Conservation (phyloP, 2,797 vertebrate species). For the Thaleichthys pacificus region DNA sequence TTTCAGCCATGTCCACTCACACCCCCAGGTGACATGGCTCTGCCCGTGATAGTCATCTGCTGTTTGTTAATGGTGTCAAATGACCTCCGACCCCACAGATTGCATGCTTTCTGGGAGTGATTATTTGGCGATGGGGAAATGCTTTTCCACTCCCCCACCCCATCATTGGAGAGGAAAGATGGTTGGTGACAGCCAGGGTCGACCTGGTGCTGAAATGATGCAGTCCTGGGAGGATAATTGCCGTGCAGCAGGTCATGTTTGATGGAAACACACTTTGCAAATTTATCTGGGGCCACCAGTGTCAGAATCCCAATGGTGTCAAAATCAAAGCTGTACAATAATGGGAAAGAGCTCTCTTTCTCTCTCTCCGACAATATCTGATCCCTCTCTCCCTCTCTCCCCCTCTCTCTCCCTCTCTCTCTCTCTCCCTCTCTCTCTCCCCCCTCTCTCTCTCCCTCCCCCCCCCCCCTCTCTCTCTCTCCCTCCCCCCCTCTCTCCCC, state of each 20-base stretch:
- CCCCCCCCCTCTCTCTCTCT: not conserved
- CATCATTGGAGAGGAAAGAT: slow-evolving; percentile 45
- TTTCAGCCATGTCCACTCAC: not conserved
- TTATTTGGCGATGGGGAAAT: slow-evolving; percentile 57
- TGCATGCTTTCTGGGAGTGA: slow-evolving; percentile 57
- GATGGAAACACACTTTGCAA: slow-evolving; percentile 67
- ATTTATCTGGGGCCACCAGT: slow-evolving; percentile 52
- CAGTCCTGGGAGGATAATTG: slow-evolving; percentile 64
- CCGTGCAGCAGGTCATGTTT: slow-evolving; percentile 63
- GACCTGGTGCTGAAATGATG: slow-evolving; percentile 50
- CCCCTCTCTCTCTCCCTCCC: not conserved
- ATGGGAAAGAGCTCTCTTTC: slow-evolving; percentile 25
- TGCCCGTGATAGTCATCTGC: slow-evolving; percentile 26
- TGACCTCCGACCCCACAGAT: slow-evolving; percentile 58
- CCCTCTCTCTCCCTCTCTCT: not conserved
- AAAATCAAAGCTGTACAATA: slow-evolving; percentile 54
- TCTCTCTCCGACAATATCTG: slow-evolving; percentile 1
- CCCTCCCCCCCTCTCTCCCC: not conserved
- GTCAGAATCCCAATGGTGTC: slow-evolving; percentile 47
- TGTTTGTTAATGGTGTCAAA: slow-evolving; percentile 53
- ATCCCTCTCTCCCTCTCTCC: slow-evolving; percentile 9
- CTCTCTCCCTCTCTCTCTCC: not conserved
- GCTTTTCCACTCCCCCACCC: slow-evolving; percentile 50
- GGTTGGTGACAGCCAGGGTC: slow-evolving; percentile 57
- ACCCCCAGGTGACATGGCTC: slow-evolving; percentile 24